Evolutionary conservation across 2,113 vertebrate species (phyloP).

Genomic region (Lasiurus cinereus): DNA sequence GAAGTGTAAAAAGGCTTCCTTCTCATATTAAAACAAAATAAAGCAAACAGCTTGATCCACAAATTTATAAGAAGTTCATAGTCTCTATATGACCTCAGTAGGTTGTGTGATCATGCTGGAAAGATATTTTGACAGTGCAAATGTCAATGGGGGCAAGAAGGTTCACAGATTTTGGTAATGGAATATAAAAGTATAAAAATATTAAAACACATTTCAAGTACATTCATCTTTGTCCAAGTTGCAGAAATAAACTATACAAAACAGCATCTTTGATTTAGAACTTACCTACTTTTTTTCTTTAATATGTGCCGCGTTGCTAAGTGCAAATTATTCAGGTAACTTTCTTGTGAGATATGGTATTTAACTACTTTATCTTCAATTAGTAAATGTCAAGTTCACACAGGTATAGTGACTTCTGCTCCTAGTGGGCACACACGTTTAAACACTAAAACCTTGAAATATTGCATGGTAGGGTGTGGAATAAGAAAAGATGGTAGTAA

Average conservation of each 20-base stretch:
- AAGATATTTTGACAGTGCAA: neutral
- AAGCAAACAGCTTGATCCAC: neutral
- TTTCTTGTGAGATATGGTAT: neutral
- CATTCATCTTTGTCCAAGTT: slow-evolving; percentile 1
- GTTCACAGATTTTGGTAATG: slow-evolving; percentile 23
- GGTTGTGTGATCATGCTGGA: neutral
- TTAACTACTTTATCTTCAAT: slow-evolving; percentile 15
- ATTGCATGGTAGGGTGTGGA: neutral
- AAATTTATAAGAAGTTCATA: neutral
- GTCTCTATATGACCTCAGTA: neutral
- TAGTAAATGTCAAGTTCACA: neutral
- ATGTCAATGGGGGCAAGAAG: neutral
- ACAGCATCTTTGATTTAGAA: neutral
- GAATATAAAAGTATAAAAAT: neutral
- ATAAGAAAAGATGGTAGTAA: neutral
- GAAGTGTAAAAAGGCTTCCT: neutral
- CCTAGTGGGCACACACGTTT: neutral
- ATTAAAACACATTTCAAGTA: neutral
- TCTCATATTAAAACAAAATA: slow-evolving; percentile 43
- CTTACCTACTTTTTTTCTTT: neutral
- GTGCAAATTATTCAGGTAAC: neutral
- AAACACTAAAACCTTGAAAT: neutral
- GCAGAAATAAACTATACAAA: neutral
- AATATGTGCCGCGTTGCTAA: neutral
- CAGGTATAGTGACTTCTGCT: neutral